Evolutionary conservation across 2,888 invertebrate species (phyloP).

Genomic region (Pegoplata infirma): DNA sequence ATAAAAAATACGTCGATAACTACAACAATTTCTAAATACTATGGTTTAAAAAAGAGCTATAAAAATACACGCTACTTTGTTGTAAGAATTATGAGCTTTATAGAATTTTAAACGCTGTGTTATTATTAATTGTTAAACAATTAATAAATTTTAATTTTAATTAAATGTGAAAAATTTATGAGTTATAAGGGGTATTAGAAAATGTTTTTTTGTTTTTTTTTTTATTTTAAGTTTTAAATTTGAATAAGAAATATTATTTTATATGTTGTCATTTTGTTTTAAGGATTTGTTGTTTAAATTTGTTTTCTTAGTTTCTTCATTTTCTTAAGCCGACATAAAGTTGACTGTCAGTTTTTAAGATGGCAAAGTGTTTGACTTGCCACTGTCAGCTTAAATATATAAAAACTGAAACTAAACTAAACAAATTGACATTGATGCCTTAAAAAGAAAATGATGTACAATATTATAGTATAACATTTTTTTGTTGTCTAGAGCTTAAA

Average conservation of each 20-base stretch:
- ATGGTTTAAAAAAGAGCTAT: too few relatives aligned
- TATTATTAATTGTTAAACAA: constrained; percentile 41
- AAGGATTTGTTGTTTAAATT: background rate
- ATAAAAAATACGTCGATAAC: background rate
- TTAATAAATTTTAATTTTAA: constrained; percentile 38
- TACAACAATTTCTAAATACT: background rate
- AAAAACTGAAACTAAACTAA: constrained; percentile 55
- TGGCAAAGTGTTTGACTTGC: constrained; percentile 64
- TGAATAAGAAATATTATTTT: constrained; percentile 46
- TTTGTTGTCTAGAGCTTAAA: too few relatives aligned
- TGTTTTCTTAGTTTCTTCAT: constrained; percentile 39
- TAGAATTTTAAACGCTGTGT: constrained; percentile 20
- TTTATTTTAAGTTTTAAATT: too few relatives aligned
- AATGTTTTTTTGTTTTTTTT: constrained; percentile 21
- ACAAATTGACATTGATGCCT: constrained; percentile 60
- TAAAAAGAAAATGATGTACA: constrained; percentile 5
- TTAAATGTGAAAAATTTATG: constrained; percentile 34
- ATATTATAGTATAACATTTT: too few relatives aligned
- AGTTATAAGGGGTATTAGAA: background rate
- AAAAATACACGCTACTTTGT: background rate
- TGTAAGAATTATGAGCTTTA: background rate
- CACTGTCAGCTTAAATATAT: constrained; percentile 60
- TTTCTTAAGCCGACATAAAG: constrained; percentile 57
- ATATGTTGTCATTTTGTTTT: constrained; percentile 6
- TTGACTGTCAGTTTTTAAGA: constrained; percentile 61